Evolutionary conservation across 2,888 invertebrate genomes (phyloP).

Genomic region (Lasioglossum vierecki): DNA sequence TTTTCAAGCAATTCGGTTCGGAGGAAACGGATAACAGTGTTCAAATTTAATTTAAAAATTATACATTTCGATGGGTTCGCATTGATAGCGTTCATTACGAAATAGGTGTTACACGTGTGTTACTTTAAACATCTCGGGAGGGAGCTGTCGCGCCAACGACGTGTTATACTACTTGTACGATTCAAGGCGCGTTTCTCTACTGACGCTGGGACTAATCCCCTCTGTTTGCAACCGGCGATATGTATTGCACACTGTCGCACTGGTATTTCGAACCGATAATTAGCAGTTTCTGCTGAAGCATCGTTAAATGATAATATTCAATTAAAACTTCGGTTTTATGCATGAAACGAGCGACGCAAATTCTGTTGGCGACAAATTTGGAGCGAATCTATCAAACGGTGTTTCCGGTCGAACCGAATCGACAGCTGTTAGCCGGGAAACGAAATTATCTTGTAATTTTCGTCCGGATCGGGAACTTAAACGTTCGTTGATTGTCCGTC

Average conservation of each 20-base stretch:
- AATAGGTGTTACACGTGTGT: background rate
- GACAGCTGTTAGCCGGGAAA: background rate
- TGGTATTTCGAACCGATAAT: background rate
- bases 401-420: background rate
- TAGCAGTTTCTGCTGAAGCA: background rate
- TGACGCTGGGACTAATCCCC: conserved; percentile 21
- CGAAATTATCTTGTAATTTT: background rate
- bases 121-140: background rate
- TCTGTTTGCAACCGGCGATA: background rate
- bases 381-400: background rate
- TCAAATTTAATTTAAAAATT: background rate
- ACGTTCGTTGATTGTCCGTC: background rate
- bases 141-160: conserved; percentile 1
- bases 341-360: background rate
- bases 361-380: background rate
- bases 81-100: background rate
- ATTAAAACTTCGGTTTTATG: background rate
- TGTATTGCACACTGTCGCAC: background rate
- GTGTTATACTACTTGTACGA: conserved; percentile 35
- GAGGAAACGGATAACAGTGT: background rate
- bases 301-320: conserved; percentile 7
- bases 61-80: background rate
- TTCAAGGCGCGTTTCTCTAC: conserved; percentile 36
- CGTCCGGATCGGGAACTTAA: background rate
- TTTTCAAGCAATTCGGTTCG: background rate